These are phyloP conservation scores for Phrynocephalus versicolor DNA, from an alignment of 2,113 vertebrate genomes.

Conservation along the genomic window DNA sequence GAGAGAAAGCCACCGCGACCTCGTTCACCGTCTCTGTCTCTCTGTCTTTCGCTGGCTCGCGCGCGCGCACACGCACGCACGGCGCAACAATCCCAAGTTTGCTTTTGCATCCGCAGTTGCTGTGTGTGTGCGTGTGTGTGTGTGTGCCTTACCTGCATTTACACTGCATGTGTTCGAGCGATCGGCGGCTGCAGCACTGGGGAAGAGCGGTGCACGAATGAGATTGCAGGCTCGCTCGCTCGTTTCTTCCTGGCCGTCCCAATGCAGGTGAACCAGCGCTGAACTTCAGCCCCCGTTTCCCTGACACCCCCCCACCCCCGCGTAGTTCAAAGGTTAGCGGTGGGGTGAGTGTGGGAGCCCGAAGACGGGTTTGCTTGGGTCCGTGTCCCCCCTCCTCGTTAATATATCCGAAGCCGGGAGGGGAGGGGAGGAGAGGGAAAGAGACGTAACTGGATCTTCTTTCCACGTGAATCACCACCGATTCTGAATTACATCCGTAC, in stretches of 20 bases:
- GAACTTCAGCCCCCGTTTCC: conserved; percentile 79
- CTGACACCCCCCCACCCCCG: conserved; percentile 36
- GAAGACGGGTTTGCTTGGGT: not conserved
- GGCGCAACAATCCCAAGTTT: conserved; percentile 73
- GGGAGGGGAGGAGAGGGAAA: conserved; percentile 29
- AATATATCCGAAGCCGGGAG: conserved; percentile 45
- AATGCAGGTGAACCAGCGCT: conserved; percentile 82
- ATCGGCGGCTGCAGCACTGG: conserved; percentile 91
- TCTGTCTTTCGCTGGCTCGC: no score
- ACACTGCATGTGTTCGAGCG: conserved; percentile 86
- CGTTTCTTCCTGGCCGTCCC: conserved; percentile 68
- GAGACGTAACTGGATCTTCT: conserved; percentile 58
- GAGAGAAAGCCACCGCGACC: conserved; percentile 13
- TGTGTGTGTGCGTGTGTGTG: conserved; percentile 59
- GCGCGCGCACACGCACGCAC: conserved; percentile 10
- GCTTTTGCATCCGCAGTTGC: conserved; percentile 80
- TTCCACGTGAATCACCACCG: conserved; percentile 71
- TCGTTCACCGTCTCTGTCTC: not conserved
- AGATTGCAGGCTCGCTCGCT: conserved; percentile 84
- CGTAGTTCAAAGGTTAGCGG: conserved; percentile 82
- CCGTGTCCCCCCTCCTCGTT: conserved; percentile 26
- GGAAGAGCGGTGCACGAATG: conserved; percentile 90
- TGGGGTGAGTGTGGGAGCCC: not conserved
- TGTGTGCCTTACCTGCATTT: conserved; percentile 91
- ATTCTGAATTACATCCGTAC: conserved; percentile 74